These are phyloP conservation scores for Pseudococcus longispinus DNA, from an alignment of 2,888 invertebrate species.

Conservation along the genomic window DNA sequence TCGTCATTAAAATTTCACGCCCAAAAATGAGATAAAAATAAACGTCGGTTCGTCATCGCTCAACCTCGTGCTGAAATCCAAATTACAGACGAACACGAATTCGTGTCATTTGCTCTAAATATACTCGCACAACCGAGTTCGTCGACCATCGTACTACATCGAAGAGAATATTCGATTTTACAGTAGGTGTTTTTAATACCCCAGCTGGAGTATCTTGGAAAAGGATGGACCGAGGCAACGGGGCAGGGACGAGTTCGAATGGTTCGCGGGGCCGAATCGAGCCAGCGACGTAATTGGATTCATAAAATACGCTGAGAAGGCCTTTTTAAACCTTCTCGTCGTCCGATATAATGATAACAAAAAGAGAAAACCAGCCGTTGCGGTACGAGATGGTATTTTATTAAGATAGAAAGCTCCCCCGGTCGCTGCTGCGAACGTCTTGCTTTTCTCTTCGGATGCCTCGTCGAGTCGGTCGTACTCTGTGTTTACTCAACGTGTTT, in stretches of 20 bases:
- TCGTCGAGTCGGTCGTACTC: too few relatives aligned
- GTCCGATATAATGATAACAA: neutral
- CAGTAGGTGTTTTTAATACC: neutral
- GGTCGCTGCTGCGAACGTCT: neutral
- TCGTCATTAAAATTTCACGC: constrained; percentile 5
- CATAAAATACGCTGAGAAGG: constrained; percentile 6
- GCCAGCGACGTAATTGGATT: neutral
- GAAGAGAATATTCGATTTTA: neutral
- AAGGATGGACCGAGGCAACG: neutral
- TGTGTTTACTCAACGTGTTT: neutral
- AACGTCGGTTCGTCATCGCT: neutral
- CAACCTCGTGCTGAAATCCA: neutral
- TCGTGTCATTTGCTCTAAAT: neutral
- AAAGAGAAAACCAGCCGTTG: neutral
- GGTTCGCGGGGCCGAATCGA: too few relatives aligned
- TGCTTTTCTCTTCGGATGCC: neutral
- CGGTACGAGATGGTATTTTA: neutral
- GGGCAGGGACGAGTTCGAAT: neutral
- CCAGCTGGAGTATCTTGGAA: neutral
- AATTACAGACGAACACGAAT: neutral
- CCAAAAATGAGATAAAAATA: neutral
- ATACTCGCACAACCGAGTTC: neutral
- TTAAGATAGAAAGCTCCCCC: neutral
- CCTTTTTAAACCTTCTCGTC: neutral
- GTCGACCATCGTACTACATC: neutral